Base-by-base conservation (phyloP, 2,888 invertebrate genomes). In the Drosophila gaucha region DNA sequence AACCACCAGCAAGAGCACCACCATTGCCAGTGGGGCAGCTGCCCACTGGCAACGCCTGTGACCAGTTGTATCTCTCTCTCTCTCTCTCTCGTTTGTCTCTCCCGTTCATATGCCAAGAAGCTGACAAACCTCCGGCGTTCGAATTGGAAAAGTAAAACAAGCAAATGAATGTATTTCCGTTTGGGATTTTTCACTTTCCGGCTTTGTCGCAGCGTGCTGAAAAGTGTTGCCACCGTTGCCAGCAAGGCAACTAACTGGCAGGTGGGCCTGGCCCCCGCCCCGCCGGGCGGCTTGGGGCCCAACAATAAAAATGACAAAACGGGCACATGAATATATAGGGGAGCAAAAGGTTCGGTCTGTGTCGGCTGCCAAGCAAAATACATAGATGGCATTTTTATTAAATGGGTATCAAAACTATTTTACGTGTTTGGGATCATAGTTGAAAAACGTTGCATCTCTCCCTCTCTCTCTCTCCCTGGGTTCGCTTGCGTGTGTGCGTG, bases 121-220 rank as follows among this genome's bases (percentile, higher is more conserved):
- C 62, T 63, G 55, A 16, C 63, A 39, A 63, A 58, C 76, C 88
- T 76, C 70, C 78, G 79, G 80, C 74, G 63, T 60, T 74, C 71
- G 76, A 84, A 83, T 86, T 83, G 73, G 74, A 88, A 86, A 86
- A 89, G 75, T 89, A 80, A 86, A 86, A 74, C 89, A 86, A 89
- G 88, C 89, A 88, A 86, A 86, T 89, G 80, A 84, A 86, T 89
- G 87, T 89, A 89, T 89, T 88, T 86, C 88, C 89, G 86, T 88
- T 89, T 83, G 76, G 86, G 88, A 89, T 83, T 83, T 83, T 83
- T 83, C 84, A 83, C 88, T 88, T 88, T 88, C 86, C 86, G 80
- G 84, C 77, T 84, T 50, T 77, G 78, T 73, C 78, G 74, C 67
- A 80, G 65, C 63, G 39, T 57, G 58, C 56, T 63, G 60, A 80